These are phyloP conservation scores for Ochropacha duplaris DNA, from an alignment of 2,888 invertebrate species.

Conservation along the genomic window DNA sequence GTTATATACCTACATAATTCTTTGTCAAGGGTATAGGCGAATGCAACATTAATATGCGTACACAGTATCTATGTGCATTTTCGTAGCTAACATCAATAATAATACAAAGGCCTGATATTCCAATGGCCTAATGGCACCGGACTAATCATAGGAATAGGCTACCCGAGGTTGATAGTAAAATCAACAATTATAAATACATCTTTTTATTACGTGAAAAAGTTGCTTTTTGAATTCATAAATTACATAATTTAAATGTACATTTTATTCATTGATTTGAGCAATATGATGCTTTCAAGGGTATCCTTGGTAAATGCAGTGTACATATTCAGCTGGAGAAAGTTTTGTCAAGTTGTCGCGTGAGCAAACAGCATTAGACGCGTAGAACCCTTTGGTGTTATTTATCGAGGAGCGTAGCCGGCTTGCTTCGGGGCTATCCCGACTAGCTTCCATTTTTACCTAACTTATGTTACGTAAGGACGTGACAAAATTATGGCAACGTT, in stretches of 20 bases:
- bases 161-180: too few relatives aligned
- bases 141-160: too few relatives aligned
- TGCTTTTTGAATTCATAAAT: not conserved
- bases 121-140: too few relatives aligned
- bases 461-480: constrained; percentile 39
- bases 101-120: too few relatives aligned
- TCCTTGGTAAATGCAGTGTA: constrained; percentile 13
- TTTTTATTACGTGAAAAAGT: too few relatives aligned
- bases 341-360: constrained; percentile 67
- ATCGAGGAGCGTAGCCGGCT: constrained; percentile 55
- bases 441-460: constrained; percentile 29
- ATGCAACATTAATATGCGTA: constrained; percentile 21
- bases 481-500: constrained; percentile 34
- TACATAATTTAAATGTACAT: too few relatives aligned
- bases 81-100: too few relatives aligned
- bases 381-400: constrained; percentile 78
- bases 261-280: too few relatives aligned
- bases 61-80: constrained; percentile 8
- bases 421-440: constrained; percentile 35
- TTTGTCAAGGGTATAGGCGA: constrained; percentile 19
- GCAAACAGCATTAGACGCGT: constrained; percentile 60
- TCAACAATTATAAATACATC: too few relatives aligned
- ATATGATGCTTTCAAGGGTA: not conserved
- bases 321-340: constrained; percentile 51
- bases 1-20: constrained; percentile 11